phyloP scores from a whole-genome alignment of 1,140 invertebrate species.

The Magallana ariakensis region DNA sequence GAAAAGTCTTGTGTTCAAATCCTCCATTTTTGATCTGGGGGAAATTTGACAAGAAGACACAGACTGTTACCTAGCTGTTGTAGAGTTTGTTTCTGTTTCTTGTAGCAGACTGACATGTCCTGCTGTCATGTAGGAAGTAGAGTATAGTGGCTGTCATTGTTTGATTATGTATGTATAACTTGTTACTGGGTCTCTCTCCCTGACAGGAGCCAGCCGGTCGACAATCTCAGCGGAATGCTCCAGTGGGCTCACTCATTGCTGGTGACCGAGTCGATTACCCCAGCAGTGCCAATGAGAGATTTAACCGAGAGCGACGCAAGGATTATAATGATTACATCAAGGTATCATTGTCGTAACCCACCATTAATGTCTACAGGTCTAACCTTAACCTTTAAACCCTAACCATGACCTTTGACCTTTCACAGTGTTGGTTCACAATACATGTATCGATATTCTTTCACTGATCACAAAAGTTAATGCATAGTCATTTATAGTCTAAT shows the following conservation, averaged over 20 bases:
- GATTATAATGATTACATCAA: constrained; percentile 28
- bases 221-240: not conserved
- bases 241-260: not conserved
- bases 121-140: too few species aligned
- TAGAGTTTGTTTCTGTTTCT: too few species aligned
- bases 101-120: too few species aligned
- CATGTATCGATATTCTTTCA: too few species aligned
- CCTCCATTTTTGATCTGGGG: too few species aligned
- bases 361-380: not conserved
- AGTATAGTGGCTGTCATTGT: too few species aligned
- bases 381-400: not conserved
- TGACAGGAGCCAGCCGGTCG: not conserved
- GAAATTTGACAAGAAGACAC: too few species aligned
- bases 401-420: not conserved
- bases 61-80: too few species aligned
- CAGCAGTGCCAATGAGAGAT: not conserved
- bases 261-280: constrained; percentile 13
- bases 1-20: too few species aligned
- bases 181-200: constrained; percentile 11
- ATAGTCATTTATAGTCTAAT: too few species aligned
- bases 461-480: too few species aligned
- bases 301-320: constrained; percentile 11
- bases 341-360: not conserved
- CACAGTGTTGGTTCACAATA: not conserved
- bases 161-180: not conserved